phyloP scores from a whole-genome alignment of 2,113 vertebrate genomes.

The Tonatia bakeri region DNA sequence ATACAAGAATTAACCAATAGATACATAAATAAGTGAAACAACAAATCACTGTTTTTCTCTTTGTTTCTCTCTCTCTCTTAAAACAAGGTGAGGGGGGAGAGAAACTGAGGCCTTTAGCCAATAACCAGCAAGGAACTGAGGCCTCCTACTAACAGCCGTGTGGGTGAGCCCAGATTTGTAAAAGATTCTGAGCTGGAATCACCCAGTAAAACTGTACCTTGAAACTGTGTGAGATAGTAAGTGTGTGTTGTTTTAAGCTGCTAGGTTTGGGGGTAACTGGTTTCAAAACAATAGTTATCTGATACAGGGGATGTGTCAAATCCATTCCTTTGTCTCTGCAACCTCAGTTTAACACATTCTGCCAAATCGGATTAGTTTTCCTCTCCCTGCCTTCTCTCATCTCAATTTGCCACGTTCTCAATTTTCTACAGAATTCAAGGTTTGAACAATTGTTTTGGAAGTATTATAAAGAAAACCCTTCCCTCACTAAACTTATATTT shows the following conservation, averaged over 20 bases:
- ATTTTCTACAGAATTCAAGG: neutral
- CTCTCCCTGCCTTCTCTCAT: neutral
- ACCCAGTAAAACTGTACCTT: neutral
- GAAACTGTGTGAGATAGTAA: neutral
- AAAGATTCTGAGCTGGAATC: neutral
- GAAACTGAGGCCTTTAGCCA: neutral
- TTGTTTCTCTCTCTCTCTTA: no score
- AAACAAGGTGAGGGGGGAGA: neutral
- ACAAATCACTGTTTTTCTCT: no score
- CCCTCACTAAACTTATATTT: neutral
- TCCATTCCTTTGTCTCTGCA: neutral
- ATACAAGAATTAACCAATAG: no score
- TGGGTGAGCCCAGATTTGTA: neutral
- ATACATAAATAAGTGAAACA: no score
- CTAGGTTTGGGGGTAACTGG: neutral
- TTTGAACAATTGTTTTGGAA: constrained; percentile 17
- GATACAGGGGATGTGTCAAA: neutral
- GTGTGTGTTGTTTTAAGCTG: neutral
- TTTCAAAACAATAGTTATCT: neutral
- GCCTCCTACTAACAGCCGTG: neutral
- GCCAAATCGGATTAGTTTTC: neutral
- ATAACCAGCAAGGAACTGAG: neutral
- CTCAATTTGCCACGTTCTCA: neutral
- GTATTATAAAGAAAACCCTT: neutral
- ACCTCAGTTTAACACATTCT: neutral